Evolutionary conservation across 2,113 vertebrate species (phyloP).

Genomic region (Hippocampus mohnikei): DNA sequence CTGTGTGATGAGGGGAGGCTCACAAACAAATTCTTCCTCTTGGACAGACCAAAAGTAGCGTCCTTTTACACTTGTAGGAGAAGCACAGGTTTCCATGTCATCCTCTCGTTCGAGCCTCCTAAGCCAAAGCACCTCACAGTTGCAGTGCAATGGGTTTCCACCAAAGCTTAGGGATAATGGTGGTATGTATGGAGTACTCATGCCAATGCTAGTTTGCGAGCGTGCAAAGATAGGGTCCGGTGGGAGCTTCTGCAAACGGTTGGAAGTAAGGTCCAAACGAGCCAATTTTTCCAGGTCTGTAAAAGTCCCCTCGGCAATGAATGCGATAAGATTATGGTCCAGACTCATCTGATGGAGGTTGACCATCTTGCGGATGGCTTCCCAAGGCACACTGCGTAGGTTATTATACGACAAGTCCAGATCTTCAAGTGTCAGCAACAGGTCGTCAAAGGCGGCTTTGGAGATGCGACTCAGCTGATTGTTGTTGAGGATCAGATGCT

Average conservation of each 20-base stretch:
- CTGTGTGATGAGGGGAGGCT: slow-evolving; percentile 93
- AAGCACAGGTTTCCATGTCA: slow-evolving; percentile 95
- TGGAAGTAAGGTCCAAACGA: slow-evolving; percentile 93
- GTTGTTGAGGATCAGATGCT: slow-evolving; percentile 96
- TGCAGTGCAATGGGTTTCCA: slow-evolving; percentile 94
- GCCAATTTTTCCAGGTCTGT: slow-evolving; percentile 86
- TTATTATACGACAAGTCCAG: slow-evolving; percentile 98
- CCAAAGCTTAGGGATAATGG: slow-evolving; percentile 88
- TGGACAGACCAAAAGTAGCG: slow-evolving; percentile 93
- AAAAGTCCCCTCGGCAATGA: slow-evolving; percentile 91
- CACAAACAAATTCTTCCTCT: slow-evolving; percentile 94
- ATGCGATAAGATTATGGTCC: slow-evolving; percentile 90
- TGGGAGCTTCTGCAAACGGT: slow-evolving; percentile 92
- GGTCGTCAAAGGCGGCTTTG: slow-evolving; percentile 86
- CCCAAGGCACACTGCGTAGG: slow-evolving; percentile 88
- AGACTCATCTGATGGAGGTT: slow-evolving; percentile 95
- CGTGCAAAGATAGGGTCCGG: slow-evolving; percentile 91
- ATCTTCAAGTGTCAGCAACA: slow-evolving; percentile 88
- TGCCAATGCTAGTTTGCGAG: slow-evolving; percentile 77
- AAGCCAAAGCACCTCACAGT: slow-evolving; percentile 94
- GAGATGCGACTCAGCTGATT: slow-evolving; percentile 87
- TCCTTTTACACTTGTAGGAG: slow-evolving; percentile 86
- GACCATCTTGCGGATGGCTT: slow-evolving; percentile 88
- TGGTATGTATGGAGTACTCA: slow-evolving; percentile 83
- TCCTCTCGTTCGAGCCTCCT: slow-evolving; percentile 87